These are phyloP conservation scores for Seira musarum DNA, from an alignment of 2,888 invertebrate genomes.

Conservation along the genomic window DNA sequence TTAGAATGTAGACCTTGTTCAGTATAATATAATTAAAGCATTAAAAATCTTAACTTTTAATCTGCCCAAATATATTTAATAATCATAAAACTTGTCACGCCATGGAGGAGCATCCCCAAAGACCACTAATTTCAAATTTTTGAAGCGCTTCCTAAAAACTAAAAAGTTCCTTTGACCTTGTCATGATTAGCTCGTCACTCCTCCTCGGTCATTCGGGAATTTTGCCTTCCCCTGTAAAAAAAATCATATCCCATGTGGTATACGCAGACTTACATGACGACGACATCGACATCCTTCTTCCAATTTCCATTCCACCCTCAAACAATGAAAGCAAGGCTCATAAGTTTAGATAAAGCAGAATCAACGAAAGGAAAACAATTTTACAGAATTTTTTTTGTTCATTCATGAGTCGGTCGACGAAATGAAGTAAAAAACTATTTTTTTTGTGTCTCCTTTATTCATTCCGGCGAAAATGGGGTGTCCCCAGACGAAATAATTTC, in stretches of 20 bases:
- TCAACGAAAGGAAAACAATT: neutral
- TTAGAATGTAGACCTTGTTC: too few species aligned
- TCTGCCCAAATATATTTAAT: neutral
- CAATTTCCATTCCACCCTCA: conserved; percentile 6
- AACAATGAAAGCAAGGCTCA: too few species aligned
- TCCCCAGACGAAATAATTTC: conserved; percentile 63
- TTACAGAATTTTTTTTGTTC: neutral
- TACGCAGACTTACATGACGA: neutral
- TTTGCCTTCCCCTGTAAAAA: neutral
- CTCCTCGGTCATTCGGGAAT: conserved; percentile 16
- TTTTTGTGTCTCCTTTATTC: neutral
- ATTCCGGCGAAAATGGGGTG: conserved; percentile 16
- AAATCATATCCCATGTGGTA: conserved; percentile 23
- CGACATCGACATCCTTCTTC: conserved; percentile 30
- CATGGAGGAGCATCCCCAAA: neutral
- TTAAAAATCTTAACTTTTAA: neutral
- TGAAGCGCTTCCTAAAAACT: neutral
- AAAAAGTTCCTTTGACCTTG: conserved; percentile 46
- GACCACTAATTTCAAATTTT: neutral
- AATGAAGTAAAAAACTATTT: neutral
- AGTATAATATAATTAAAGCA: too few species aligned
- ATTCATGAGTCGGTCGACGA: neutral
- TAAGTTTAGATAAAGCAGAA: neutral
- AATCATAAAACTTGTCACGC: neutral
- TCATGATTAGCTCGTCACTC: conserved; percentile 55